Percentiles rank a stretch among this genome's conserved stretches.
Evolutionary conservation across 2,888 invertebrate genomes (phyloP).

Genomic region (Pachliopta kotzebuea): DNA sequence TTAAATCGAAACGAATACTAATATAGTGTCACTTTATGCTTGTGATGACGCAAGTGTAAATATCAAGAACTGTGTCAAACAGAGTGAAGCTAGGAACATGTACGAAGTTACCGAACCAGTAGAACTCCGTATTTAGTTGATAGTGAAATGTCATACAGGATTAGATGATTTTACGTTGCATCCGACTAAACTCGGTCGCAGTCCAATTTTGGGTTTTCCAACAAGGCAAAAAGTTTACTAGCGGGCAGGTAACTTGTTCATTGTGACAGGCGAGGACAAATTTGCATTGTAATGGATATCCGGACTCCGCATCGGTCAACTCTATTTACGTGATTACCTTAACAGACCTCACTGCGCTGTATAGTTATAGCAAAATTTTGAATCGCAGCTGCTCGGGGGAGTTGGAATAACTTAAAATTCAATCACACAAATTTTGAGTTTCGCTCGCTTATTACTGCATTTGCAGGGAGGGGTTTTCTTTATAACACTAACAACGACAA

Average conservation of each 20-base stretch:
- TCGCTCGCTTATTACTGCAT: background rate
- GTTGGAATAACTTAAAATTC: background rate
- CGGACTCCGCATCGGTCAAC: conserved; percentile 44
- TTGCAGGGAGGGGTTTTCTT: too few relatives aligned
- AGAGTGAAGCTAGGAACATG: conserved; percentile 1
- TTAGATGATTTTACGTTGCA: conserved; percentile 37
- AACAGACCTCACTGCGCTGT: conserved; percentile 46
- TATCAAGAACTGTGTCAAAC: conserved; percentile 9
- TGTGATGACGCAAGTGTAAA: conserved; percentile 12
- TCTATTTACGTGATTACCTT: conserved; percentile 53
- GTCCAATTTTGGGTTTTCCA: conserved; percentile 59
- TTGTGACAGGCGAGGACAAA: conserved; percentile 57
- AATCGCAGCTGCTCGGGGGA: conserved; percentile 20
- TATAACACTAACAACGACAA: too few relatives aligned
- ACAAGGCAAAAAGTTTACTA: conserved; percentile 63
- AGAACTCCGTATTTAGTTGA: conserved; percentile 32
- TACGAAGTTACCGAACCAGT: conserved; percentile 16
- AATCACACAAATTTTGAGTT: background rate
- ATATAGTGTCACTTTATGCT: background rate
- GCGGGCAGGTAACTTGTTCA: conserved; percentile 62
- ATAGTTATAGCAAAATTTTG: conserved; percentile 44
- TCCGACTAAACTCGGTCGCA: conserved; percentile 52
- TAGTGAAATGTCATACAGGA: conserved; percentile 27
- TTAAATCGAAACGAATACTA: background rate
- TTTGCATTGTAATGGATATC: conserved; percentile 76